These are phyloP conservation scores for Grammomys surdaster DNA, from an alignment of 2,113 vertebrate genomes.

Conservation along the genomic window DNA sequence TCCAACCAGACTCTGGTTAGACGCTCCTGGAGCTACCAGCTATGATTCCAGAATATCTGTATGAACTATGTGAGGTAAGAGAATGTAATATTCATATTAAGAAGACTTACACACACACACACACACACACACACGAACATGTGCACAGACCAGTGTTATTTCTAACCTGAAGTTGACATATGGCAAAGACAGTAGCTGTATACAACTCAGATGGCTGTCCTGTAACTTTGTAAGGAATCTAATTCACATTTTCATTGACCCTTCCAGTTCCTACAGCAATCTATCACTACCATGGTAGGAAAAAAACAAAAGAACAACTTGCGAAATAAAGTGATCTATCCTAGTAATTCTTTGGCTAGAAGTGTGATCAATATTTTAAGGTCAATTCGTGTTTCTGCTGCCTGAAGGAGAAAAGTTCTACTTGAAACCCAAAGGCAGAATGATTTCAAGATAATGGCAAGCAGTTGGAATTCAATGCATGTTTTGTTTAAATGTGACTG, in stretches of 20 bases:
- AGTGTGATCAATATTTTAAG: not conserved
- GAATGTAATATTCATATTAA: not conserved
- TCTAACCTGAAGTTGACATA: not conserved
- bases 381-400: not conserved
- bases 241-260: not conserved
- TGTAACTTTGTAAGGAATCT: not conserved
- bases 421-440: not conserved
- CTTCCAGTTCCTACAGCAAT: not conserved
- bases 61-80: not conserved
- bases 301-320: not conserved
- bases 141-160: not conserved
- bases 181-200: not conserved
- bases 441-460: not conserved
- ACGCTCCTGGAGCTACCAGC: not conserved
- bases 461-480: not conserved
- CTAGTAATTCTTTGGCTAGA: not conserved
- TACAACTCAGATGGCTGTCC: not conserved
- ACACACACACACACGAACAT: not conserved
- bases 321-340: not conserved
- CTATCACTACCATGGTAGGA: not conserved
- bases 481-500: not conserved
- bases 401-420: not conserved
- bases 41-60: not conserved
- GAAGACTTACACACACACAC: not conserved
- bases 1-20: not conserved